These are phyloP conservation scores for Chrysotoxum bicinctum DNA, from an alignment of 2,888 invertebrate species.

Conservation along the genomic window DNA sequence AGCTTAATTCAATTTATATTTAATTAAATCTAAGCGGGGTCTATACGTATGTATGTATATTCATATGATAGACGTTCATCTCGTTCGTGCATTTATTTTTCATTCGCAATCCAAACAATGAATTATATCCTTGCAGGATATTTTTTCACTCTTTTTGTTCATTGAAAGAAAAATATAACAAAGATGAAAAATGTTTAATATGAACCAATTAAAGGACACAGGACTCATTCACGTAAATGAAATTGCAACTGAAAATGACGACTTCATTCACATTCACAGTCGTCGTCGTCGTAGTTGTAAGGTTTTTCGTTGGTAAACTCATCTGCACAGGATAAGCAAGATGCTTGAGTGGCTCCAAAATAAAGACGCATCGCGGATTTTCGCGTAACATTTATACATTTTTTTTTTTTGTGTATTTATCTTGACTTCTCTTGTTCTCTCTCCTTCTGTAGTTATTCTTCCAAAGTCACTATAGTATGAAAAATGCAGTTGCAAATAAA, in stretches of 20 bases:
- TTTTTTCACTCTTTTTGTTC: neutral
- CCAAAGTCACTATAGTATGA: neutral
- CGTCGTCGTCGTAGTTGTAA: neutral
- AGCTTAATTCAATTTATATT: constrained; percentile 59
- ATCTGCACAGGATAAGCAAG: neutral
- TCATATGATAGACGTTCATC: neutral
- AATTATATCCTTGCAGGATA: constrained; percentile 28
- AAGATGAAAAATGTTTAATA: constrained; percentile 40
- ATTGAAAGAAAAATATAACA: neutral
- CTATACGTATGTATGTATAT: constrained; percentile 11
- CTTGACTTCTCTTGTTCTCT: too few species aligned
- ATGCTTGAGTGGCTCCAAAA: constrained; percentile 59
- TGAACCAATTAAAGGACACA: constrained; percentile 69
- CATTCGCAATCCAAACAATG: constrained; percentile 5
- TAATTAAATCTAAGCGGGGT: constrained; percentile 58
- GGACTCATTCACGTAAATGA: constrained; percentile 58
- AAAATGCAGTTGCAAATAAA: neutral
- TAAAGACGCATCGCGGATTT: constrained; percentile 70
- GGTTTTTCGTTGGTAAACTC: neutral
- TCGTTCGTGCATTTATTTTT: constrained; percentile 11
- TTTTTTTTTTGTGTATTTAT: neutral
- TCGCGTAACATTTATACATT: constrained; percentile 55
- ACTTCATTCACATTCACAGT: constrained; percentile 32
- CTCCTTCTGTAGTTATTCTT: constrained; percentile 1
- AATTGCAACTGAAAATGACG: constrained; percentile 71